Percentiles rank a stretch among this genome's conserved stretches.
These are phyloP conservation scores for Eilema griseolum DNA, from an alignment of 2,888 invertebrate genomes.

Conservation along the genomic window DNA sequence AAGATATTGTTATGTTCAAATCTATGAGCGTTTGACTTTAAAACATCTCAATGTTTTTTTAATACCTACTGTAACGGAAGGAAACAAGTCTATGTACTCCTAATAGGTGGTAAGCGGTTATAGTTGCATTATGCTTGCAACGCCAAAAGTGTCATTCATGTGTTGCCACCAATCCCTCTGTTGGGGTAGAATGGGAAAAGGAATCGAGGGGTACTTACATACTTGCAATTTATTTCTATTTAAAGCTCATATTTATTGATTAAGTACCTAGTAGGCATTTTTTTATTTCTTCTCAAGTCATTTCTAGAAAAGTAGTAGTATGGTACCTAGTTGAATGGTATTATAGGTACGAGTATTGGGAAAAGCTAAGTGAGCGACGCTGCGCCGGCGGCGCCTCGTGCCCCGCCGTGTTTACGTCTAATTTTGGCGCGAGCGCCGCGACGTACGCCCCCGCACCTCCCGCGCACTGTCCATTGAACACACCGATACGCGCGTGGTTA, in stretches of 20 bases:
- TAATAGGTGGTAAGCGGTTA: too few relatives aligned
- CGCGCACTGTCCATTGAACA: constrained; percentile 81
- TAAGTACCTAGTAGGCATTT: neutral
- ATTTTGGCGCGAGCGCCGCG: constrained; percentile 86
- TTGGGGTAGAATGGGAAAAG: too few relatives aligned
- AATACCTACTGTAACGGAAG: too few relatives aligned
- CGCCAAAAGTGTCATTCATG: too few relatives aligned
- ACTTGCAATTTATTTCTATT: too few relatives aligned
- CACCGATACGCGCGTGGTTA: constrained; percentile 78
- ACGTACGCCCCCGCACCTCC: constrained; percentile 73
- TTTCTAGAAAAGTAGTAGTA: neutral
- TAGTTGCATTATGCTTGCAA: too few relatives aligned
- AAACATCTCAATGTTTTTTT: too few relatives aligned
- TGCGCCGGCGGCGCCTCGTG: constrained; percentile 78
- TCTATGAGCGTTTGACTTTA: too few relatives aligned
- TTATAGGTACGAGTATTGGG: constrained; percentile 43
- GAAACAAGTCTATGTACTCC: too few relatives aligned
- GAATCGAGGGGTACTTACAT: too few relatives aligned
- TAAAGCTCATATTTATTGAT: neutral
- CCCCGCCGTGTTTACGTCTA: constrained; percentile 85
- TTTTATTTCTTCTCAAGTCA: neutral
- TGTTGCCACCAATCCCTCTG: too few relatives aligned
- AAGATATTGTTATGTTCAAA: too few relatives aligned
- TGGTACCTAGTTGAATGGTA: constrained; percentile 38
- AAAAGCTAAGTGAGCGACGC: constrained; percentile 56